Conservation (phyloP, 1,140 invertebrate species). For the Calycopis cecrops region DNA sequence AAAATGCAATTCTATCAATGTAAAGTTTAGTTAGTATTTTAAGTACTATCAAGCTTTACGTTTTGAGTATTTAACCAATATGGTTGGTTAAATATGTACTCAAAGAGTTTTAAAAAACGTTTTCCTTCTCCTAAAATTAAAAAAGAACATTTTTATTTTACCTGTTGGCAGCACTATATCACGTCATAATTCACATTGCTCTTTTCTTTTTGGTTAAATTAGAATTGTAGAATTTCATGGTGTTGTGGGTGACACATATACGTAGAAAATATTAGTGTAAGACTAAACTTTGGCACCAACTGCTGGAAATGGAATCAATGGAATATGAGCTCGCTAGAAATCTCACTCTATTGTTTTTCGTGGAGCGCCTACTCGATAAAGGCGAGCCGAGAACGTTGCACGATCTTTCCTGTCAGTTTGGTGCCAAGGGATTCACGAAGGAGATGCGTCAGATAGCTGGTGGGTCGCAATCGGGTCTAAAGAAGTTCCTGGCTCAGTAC, state of each 20-base stretch:
- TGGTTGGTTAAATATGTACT: too few relatives aligned
- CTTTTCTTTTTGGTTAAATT: constrained; percentile 56
- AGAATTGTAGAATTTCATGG: constrained; percentile 70
- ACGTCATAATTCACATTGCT: constrained; percentile 46
- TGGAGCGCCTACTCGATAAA: constrained; percentile 95
- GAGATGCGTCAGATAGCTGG: constrained; percentile 97
- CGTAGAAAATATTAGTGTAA: constrained; percentile 72
- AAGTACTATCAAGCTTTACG: too few relatives aligned
- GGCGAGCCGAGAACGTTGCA: constrained; percentile 94
- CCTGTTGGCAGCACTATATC: constrained; percentile 27
- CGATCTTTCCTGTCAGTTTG: constrained; percentile 97
- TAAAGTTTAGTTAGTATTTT: too few relatives aligned
- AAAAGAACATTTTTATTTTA: neutral
- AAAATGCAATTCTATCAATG: too few relatives aligned
- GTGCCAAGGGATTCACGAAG: constrained; percentile 96
- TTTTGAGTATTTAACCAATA: too few relatives aligned
- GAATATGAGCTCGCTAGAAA: constrained; percentile 96
- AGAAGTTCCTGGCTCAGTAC: constrained; percentile 93
- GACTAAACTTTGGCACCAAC: constrained; percentile 69
- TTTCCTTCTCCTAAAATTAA: too few relatives aligned
- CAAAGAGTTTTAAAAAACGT: too few relatives aligned
- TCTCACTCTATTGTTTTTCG: constrained; percentile 96
- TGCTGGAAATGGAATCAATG: constrained; percentile 88
- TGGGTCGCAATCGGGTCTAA: constrained; percentile 93
- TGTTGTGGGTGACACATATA: constrained; percentile 74